These are phyloP conservation scores for Romanogobio albipinnatus DNA, from an alignment of 2,113 vertebrate genomes.

Conservation along the genomic window DNA sequence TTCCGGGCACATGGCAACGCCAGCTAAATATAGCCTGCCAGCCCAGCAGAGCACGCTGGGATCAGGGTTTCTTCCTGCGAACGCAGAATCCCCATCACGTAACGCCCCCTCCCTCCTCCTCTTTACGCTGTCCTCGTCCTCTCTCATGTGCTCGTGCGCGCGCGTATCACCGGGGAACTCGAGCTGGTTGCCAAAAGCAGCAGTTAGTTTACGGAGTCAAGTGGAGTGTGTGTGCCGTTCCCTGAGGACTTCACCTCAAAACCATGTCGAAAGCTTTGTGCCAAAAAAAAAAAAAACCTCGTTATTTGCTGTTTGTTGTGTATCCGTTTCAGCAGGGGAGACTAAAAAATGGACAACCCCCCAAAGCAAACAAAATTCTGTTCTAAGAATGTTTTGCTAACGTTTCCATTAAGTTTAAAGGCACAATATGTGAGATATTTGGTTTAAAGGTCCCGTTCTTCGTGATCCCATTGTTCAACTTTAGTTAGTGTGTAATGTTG, in stretches of 20 bases:
- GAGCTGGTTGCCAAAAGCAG: conserved; percentile 15
- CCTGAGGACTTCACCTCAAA: not conserved
- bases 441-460: too few relatives aligned
- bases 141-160: not conserved
- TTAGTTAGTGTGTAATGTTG: too few relatives aligned
- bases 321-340: too few relatives aligned
- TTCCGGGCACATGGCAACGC: conserved; percentile 77
- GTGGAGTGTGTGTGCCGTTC: not conserved
- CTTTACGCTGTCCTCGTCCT: not conserved
- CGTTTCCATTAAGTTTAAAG: too few relatives aligned
- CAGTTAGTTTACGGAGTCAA: conserved; percentile 12
- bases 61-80: conserved; percentile 63
- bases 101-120: conserved; percentile 22
- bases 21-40: conserved; percentile 76
- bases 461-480: too few relatives aligned
- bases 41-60: conserved; percentile 64
- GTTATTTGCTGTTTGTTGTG: too few relatives aligned
- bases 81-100: conserved; percentile 45
- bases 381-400: too few relatives aligned
- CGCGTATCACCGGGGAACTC: conserved; percentile 16
- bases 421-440: too few relatives aligned
- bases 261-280: not conserved
- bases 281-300: too few relatives aligned
- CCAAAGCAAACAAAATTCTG: too few relatives aligned
- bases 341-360: too few relatives aligned